Evolutionary conservation across 2,113 vertebrate species (phyloP).

Genomic region (Kobus ellipsiprymnus): DNA sequence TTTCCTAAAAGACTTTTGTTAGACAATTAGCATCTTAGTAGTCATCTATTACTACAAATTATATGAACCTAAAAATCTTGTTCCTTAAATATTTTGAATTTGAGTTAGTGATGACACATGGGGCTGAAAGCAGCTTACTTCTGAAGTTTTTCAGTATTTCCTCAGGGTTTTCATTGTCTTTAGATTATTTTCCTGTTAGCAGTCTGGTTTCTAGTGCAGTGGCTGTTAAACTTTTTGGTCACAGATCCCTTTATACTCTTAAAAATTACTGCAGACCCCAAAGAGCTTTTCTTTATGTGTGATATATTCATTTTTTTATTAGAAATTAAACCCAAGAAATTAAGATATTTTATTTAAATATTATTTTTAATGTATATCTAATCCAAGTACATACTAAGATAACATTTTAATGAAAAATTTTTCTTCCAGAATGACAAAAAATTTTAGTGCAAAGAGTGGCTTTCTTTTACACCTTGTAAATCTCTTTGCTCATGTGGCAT

Average conservation of each 20-base stretch:
- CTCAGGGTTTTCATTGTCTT: not conserved
- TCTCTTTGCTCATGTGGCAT: not conserved
- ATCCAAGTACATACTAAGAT: not conserved
- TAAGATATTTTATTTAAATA: not conserved
- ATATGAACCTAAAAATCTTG: not conserved
- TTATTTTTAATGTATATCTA: not conserved
- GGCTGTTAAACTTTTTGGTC: not conserved
- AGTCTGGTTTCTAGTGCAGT: not conserved
- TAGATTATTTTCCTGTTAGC: not conserved
- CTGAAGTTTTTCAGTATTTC: not conserved
- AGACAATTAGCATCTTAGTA: not conserved
- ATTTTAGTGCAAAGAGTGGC: not conserved
- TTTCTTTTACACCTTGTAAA: not conserved
- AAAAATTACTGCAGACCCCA: not conserved
- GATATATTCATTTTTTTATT: not conserved
- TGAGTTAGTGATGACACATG: not conserved
- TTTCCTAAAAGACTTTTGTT: not conserved
- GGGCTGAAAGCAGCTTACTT: not conserved
- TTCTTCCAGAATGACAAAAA: not conserved
- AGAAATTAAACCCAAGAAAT: not conserved
- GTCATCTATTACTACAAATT: not conserved
- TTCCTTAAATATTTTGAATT: constrained; percentile 1
- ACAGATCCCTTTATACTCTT: not conserved
- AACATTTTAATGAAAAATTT: not conserved
- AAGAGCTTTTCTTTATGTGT: not conserved